Evolutionary conservation across 2,113 vertebrate genomes (phyloP).

Genomic region (Anguilla japonica): DNA sequence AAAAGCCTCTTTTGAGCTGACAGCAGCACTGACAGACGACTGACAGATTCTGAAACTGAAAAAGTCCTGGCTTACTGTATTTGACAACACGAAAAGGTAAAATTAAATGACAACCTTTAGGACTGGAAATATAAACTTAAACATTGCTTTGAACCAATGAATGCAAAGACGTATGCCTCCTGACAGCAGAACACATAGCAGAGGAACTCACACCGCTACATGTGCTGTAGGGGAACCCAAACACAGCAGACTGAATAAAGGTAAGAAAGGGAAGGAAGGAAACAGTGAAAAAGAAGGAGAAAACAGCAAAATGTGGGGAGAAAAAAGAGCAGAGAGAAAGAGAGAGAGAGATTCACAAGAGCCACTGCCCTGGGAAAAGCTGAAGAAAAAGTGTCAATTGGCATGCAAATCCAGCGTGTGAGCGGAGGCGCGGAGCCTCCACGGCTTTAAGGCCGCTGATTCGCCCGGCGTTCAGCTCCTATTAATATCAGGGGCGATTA

Average conservation of each 20-base stretch:
- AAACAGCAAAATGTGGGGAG: slow-evolving; percentile 38
- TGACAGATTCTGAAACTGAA: no score
- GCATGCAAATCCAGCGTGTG: slow-evolving; percentile 68
- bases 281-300: neutral
- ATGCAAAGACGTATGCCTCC: no score
- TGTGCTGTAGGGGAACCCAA: no score
- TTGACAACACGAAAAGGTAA: neutral
- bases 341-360: slow-evolving; percentile 50
- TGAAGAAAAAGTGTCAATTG: slow-evolving; percentile 39
- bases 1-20: neutral
- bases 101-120: neutral
- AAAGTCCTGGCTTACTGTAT: no score
- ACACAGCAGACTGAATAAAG: no score
- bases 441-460: slow-evolving; percentile 61
- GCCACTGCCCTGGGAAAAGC: slow-evolving; percentile 28
- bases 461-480: slow-evolving; percentile 70
- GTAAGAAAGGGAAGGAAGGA: neutral
- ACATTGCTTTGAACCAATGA: no score
- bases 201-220: no score
- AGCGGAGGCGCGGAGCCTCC: slow-evolving; percentile 49
- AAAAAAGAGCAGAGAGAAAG: slow-evolving; percentile 19
- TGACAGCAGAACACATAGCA: no score
- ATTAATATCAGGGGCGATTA: slow-evolving; percentile 78
- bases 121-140: no score
- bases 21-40: no score